These are phyloP conservation scores for Macrocentrus cingulum DNA, from an alignment of 1,140 invertebrate genomes.

Conservation along the genomic window DNA sequence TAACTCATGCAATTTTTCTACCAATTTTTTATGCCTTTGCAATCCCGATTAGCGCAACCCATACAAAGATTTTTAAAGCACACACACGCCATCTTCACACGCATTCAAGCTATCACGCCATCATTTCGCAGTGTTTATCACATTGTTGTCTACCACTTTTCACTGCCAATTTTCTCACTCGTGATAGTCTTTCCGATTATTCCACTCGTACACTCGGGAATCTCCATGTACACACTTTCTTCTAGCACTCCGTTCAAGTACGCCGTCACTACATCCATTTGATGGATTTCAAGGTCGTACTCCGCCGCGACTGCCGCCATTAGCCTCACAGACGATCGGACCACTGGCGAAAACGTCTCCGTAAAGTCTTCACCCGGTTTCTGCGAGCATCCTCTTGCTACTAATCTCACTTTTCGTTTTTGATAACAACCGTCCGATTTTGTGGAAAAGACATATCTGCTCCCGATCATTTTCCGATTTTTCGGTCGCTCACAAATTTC, in stretches of 20 bases:
- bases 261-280: conserved; percentile 30
- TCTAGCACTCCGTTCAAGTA: conserved; percentile 27
- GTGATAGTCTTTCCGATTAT: conserved; percentile 13
- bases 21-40: too few relatives aligned
- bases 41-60: too few relatives aligned
- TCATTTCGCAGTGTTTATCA: background rate
- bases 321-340: conserved; percentile 28
- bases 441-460: conserved; percentile 30
- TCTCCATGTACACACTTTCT: conserved; percentile 26
- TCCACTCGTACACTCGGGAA: conserved; percentile 14
- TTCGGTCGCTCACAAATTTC: too few relatives aligned
- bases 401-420: conserved; percentile 32
- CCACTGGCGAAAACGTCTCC: conserved; percentile 33
- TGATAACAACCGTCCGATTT: conserved; percentile 27
- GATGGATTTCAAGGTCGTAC: conserved; percentile 21
- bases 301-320: conserved; percentile 28
- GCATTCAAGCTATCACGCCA: too few relatives aligned
- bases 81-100: too few relatives aligned
- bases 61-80: too few relatives aligned
- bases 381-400: conserved; percentile 27
- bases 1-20: too few relatives aligned
- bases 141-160: background rate
- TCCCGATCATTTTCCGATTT: too few relatives aligned
- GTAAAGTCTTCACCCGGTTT: conserved; percentile 29
- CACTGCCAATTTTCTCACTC: conserved; percentile 3